Evolutionary conservation across 2,113 vertebrate species (phyloP).

Genomic region (Orientallactaga bullata): DNA sequence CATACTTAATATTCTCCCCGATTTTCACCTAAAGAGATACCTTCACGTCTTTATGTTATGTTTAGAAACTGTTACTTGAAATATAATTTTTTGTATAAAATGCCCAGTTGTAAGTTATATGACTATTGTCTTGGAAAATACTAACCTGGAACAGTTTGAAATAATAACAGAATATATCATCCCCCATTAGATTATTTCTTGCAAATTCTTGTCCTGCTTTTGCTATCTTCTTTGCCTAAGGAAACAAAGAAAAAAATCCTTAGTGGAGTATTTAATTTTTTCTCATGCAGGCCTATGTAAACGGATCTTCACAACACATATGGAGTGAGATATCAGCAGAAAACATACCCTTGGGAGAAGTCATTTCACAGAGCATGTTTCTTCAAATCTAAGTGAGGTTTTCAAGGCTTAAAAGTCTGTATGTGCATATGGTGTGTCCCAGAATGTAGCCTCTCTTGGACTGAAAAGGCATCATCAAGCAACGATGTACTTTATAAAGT

Average conservation of each 20-base stretch:
- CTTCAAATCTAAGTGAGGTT: neutral
- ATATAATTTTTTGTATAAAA: constrained; percentile 11
- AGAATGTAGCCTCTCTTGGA: neutral
- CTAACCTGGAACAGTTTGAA: constrained; percentile 97
- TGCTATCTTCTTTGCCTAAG: constrained; percentile 94
- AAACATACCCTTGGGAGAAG: neutral
- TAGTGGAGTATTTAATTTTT: neutral
- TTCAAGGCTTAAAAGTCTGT: constrained; percentile 23
- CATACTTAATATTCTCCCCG: neutral
- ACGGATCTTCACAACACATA: neutral
- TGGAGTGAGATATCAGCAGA: neutral
- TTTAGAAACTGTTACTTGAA: constrained; percentile 36
- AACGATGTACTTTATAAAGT: neutral
- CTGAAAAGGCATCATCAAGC: neutral
- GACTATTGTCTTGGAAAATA: constrained; percentile 63
- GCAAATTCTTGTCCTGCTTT: constrained; percentile 95
- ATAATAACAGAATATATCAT: constrained; percentile 97
- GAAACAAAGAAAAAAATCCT: constrained; percentile 53
- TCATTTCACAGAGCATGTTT: neutral
- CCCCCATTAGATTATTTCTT: constrained; percentile 94
- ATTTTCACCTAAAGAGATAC: neutral
- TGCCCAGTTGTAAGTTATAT: neutral
- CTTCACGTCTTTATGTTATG: neutral
- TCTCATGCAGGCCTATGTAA: neutral
- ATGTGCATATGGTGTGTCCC: neutral